These are phyloP conservation scores for Tolypeutes matacus DNA, from an alignment of 2,797 vertebrate genomes.

Conservation along the genomic window DNA sequence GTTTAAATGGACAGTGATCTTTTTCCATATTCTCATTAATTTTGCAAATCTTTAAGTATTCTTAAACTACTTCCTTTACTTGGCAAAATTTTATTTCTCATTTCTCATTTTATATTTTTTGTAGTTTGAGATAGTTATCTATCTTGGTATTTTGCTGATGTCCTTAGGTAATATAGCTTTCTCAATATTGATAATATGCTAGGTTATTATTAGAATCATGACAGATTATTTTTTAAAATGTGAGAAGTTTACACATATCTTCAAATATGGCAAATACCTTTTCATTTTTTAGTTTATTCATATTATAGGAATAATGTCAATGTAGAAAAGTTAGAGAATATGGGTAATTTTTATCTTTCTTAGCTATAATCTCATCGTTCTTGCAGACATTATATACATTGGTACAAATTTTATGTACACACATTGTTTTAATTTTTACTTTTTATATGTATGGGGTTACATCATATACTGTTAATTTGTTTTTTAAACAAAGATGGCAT, in stretches of 20 bases:
- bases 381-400: not conserved
- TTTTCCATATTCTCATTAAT: not conserved
- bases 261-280: constrained; percentile 20
- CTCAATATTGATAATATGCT: not conserved
- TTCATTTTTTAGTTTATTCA: not conserved
- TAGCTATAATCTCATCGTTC: not conserved
- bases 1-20: not conserved
- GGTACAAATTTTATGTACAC: no score
- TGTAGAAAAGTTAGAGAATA: not conserved
- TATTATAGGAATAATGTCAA: not conserved
- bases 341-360: not conserved
- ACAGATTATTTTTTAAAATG: constrained; percentile 5
- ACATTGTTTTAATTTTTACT: no score
- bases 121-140: not conserved
- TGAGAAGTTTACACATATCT: not conserved
- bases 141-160: constrained; percentile 29
- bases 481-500: not conserved
- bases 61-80: not conserved
- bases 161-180: constrained; percentile 19
- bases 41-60: constrained; percentile 4
- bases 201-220: constrained; percentile 22
- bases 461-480: no score
- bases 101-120: constrained; percentile 1
- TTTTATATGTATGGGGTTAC: no score
- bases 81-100: constrained; percentile 41